Evolutionary conservation across 2,888 invertebrate species (phyloP).

Genomic region (Microplitis deprimator): DNA sequence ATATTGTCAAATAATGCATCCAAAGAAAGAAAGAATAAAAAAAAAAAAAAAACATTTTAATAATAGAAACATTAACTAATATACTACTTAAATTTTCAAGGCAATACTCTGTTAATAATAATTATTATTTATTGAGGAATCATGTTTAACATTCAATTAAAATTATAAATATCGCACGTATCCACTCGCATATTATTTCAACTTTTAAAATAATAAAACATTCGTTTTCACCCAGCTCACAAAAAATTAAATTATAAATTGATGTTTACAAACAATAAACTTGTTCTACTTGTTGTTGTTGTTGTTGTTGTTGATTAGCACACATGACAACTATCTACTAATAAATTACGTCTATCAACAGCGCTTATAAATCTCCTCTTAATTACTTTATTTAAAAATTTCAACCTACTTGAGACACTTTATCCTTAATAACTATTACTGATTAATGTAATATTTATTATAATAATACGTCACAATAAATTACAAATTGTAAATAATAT

Average conservation of each 20-base stretch:
- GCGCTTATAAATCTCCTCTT: not conserved
- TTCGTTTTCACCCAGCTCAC: not conserved
- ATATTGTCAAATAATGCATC: too few relatives aligned
- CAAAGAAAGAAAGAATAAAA: too few relatives aligned
- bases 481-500: not conserved
- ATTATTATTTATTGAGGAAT: not conserved
- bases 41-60: too few relatives aligned
- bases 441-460: not conserved
- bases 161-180: slow-evolving; percentile 5
- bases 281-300: not conserved
- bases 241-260: too few relatives aligned
- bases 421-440: not conserved
- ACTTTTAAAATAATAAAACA: not conserved
- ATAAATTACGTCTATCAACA: not conserved
- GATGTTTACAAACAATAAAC: not conserved
- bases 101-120: slow-evolving; percentile 8
- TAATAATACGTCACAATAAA: not conserved
- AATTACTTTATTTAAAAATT: not conserved
- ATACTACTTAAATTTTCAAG: not conserved
- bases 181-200: slow-evolving; percentile 10
- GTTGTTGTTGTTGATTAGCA: not conserved
- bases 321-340: not conserved
- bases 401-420: too few relatives aligned
- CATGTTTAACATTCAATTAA: not conserved
- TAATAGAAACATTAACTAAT: too few relatives aligned